These are phyloP conservation scores for Coenonympha glycerion DNA, from an alignment of 2,888 invertebrate genomes.

Conservation along the genomic window DNA sequence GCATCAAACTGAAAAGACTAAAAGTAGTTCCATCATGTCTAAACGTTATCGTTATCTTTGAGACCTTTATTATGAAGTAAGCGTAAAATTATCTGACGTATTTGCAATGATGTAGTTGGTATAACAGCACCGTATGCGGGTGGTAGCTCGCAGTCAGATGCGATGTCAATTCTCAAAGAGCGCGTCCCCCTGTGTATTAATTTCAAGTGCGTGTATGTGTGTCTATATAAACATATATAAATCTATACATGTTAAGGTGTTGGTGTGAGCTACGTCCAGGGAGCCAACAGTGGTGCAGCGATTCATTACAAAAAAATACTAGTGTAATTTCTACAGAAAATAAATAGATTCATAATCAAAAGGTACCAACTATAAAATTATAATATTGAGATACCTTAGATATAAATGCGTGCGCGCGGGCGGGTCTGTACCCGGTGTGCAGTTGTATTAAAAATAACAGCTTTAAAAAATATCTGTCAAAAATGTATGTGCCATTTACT, in stretches of 20 bases:
- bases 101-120: too few species aligned
- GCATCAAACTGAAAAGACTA: too few species aligned
- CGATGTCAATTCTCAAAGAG: constrained; percentile 67
- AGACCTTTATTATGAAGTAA: too few species aligned
- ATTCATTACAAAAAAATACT: constrained; percentile 53
- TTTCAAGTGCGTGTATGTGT: constrained; percentile 59
- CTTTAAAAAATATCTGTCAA: constrained; percentile 29
- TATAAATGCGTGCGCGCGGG: constrained; percentile 57
- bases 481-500: constrained; percentile 27
- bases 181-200: constrained; percentile 55
- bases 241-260: constrained; percentile 68
- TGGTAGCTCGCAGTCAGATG: constrained; percentile 45
- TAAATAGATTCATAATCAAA: constrained; percentile 79
- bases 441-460: constrained; percentile 30
- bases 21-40: too few species aligned
- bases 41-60: too few species aligned
- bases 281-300: constrained; percentile 66
- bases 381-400: constrained; percentile 68
- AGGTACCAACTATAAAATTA: constrained; percentile 81
- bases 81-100: too few species aligned
- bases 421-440: constrained; percentile 36
- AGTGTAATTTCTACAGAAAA: constrained; percentile 77
- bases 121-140: constrained; percentile 32
- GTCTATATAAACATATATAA: constrained; percentile 57
- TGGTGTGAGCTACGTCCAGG: constrained; percentile 51